phyloP scores from a whole-genome alignment of 1,140 invertebrate genomes.

The Hetaerina americana region DNA sequence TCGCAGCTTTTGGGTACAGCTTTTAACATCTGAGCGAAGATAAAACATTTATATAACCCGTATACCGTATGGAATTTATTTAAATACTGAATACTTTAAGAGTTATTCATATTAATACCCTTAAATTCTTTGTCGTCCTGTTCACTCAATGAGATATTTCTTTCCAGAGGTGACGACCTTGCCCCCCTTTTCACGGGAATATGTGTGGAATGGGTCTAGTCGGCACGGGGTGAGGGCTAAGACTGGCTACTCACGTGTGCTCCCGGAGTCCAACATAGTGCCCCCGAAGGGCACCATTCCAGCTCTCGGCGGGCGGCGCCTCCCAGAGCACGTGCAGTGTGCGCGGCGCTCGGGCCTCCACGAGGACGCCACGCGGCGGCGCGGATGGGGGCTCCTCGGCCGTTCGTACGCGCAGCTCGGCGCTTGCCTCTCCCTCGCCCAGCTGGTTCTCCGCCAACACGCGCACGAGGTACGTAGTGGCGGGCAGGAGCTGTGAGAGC shows the following conservation, averaged over 20 bases:
- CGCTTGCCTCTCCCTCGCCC: constrained; percentile 31
- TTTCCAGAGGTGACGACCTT: too few species aligned
- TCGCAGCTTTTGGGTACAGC: too few species aligned
- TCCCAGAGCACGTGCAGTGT: constrained; percentile 34
- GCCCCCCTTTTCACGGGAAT: too few species aligned
- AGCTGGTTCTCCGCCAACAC: constrained; percentile 33
- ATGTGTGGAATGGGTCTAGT: too few species aligned
- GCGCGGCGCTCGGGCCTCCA: constrained; percentile 33
- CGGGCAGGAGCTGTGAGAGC: constrained; percentile 30
- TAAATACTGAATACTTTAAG: too few species aligned
- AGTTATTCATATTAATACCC: too few species aligned
- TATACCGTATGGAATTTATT: too few species aligned
- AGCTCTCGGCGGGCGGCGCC: constrained; percentile 29
- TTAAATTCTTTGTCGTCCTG: too few species aligned
- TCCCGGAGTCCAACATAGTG: constrained; percentile 38
- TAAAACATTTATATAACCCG: too few species aligned
- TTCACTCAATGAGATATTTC: too few species aligned
- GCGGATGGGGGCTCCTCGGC: constrained; percentile 37
- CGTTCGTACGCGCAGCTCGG: constrained; percentile 23
- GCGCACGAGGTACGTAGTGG: constrained; percentile 34
- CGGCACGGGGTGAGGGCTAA: too few species aligned
- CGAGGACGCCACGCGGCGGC: constrained; percentile 30
- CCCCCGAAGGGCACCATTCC: constrained; percentile 37
- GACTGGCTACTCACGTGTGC: not conserved
- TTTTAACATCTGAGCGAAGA: too few species aligned